Base-by-base conservation (phyloP, 2,888 invertebrate species). In the Agriopis marginaria region DNA sequence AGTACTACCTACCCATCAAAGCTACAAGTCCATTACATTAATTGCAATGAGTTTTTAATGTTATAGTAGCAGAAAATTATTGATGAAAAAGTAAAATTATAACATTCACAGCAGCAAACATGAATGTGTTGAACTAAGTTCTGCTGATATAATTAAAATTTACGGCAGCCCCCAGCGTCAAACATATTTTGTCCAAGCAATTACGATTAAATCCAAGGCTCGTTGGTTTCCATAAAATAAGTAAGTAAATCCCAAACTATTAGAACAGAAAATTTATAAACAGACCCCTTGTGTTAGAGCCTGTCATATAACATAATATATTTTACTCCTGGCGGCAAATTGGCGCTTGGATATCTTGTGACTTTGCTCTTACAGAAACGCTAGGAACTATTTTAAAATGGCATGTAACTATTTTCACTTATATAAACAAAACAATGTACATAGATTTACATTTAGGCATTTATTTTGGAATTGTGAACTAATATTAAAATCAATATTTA, bases 191-290 rank as follows among this genome's bases (percentile, higher is more conserved):
- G 62, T 65, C 51, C 45, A 50, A 59, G 56, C 55, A 71, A 70
- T 71, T 67, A 72, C 71, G 47, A 66, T 71, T 61, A 69, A 70
- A 60, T 67, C 68, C 66, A 60, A 40, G 44, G 58, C 63, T 61
- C 49, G 53, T 49, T 49, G 62, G 66, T 64, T 68, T 65, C 66
- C 54, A 60, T 66, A 54, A 70, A 79, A 65, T 65, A 69, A 76
- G 76, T 75, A 63, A 76, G 76, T 75, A 73, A 76, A 78, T 77
- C 73, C 74, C 67, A 63, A 81, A 80, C 82, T 80, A 81, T 79
- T 80, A 76, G 71, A 76, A 75, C 75, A 75, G 64, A 74, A 72
- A 79, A 80, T 78, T 80, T 77, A 80, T 81, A 77, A 79, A 77
- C 77, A 77, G 63, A 75, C 70, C 75, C 76, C 73, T 71, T 73